phyloP scores from a whole-genome alignment of 1,140 invertebrate species.

The Homalodisca vitripennis region DNA sequence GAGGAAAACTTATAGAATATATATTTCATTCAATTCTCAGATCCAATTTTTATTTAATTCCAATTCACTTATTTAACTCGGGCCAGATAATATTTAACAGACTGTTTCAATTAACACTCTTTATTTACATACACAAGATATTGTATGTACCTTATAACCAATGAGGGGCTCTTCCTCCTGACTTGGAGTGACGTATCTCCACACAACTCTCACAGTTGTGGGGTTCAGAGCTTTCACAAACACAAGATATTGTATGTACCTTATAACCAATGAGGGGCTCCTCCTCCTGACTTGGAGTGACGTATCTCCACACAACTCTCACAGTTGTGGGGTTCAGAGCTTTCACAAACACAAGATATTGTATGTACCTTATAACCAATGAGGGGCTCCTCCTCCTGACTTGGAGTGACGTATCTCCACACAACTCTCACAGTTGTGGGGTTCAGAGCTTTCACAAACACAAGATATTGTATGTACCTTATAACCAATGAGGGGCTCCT shows the following conservation, averaged over 20 bases:
- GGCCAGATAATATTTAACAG: too few species aligned
- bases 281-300: constrained; percentile 83
- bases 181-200: constrained; percentile 89
- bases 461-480: too few species aligned
- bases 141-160: constrained; percentile 95
- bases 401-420: constrained; percentile 91
- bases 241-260: too few species aligned
- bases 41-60: too few species aligned
- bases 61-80: too few species aligned
- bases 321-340: constrained; percentile 83
- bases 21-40: too few species aligned
- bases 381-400: constrained; percentile 88
- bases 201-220: constrained; percentile 82
- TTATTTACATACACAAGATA: too few species aligned
- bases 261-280: constrained; percentile 94
- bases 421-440: constrained; percentile 83
- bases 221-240: constrained; percentile 79
- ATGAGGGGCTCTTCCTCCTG: constrained; percentile 88
- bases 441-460: constrained; percentile 77
- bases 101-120: too few species aligned
- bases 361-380: constrained; percentile 94
- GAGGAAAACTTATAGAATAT: too few species aligned
- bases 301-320: constrained; percentile 88
- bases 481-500: constrained; percentile 92
- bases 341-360: constrained; percentile 81